Percentiles rank a stretch among this genome's conserved stretches.
Evolutionary conservation across 2,797 vertebrate genomes (phyloP).

Genomic region (Eutrigla gurnardus): DNA sequence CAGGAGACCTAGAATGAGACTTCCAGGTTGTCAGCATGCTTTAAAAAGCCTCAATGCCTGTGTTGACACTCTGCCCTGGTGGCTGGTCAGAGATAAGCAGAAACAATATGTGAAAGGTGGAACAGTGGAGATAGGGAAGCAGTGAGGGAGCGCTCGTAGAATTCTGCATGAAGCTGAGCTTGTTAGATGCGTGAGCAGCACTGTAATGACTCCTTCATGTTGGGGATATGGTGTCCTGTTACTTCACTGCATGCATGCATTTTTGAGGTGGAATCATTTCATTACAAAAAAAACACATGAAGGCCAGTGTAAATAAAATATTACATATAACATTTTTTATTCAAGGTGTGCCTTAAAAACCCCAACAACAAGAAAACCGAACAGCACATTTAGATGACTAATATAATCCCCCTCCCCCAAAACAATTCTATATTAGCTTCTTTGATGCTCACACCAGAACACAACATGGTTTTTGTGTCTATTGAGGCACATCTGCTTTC

Average conservation of each 20-base stretch:
- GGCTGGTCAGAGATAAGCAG: slow-evolving; percentile 72
- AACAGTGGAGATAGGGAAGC: slow-evolving; percentile 60
- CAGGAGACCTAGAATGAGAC: slow-evolving; percentile 39
- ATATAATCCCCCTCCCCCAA: slow-evolving; percentile 8
- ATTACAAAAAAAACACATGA: slow-evolving; percentile 4
- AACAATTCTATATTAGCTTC: slow-evolving; percentile 25
- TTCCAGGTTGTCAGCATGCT: slow-evolving; percentile 46
- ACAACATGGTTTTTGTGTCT: slow-evolving; percentile 50
- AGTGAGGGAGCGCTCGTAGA: slow-evolving; percentile 28
- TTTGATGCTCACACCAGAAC: slow-evolving; percentile 30
- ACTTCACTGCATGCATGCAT: not conserved
- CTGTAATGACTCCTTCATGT: slow-evolving; percentile 15
- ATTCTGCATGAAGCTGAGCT: slow-evolving; percentile 41
- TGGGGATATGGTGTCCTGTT: not conserved
- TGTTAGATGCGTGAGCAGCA: slow-evolving; percentile 38
- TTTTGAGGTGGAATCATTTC: not conserved
- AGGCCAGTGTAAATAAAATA: not conserved
- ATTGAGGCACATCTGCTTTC: slow-evolving; percentile 70
- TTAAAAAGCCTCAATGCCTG: slow-evolving; percentile 51
- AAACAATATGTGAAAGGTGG: slow-evolving; percentile 70
- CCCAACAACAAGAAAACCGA: slow-evolving; percentile 61
- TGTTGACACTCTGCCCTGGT: slow-evolving; percentile 45
- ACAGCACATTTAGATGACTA: slow-evolving; percentile 57
- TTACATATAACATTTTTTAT: slow-evolving; percentile 69
- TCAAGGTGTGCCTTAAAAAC: slow-evolving; percentile 74